Evolutionary conservation across 1,140 invertebrate species (phyloP).

Genomic region (Sweltsa coloradensis): DNA sequence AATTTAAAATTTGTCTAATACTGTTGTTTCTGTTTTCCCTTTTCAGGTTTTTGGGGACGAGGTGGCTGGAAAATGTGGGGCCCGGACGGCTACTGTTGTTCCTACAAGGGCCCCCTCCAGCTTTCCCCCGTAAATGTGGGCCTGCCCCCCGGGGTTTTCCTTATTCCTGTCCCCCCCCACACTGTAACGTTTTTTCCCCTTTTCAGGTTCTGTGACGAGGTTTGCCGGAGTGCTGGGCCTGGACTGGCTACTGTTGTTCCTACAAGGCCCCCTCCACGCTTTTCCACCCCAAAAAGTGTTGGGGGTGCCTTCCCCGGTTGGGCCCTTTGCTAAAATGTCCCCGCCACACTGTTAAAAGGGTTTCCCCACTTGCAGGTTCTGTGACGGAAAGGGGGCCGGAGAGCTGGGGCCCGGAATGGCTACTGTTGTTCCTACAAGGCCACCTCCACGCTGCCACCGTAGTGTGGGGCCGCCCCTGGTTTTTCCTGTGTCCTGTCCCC

Average conservation of each 20-base stretch:
- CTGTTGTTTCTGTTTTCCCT: too few relatives aligned
- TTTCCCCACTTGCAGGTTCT: constrained; percentile 9
- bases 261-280: constrained; percentile 81
- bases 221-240: constrained; percentile 76
- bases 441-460: constrained; percentile 83
- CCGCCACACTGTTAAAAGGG: too few relatives aligned
- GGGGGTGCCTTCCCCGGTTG: too few relatives aligned
- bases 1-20: too few relatives aligned
- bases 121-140: constrained; percentile 73
- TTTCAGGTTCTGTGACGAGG: constrained; percentile 12
- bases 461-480: constrained; percentile 78
- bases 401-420: constrained; percentile 95
- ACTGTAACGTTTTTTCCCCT: too few relatives aligned
- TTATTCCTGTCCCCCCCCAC: constrained; percentile 58
- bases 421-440: constrained; percentile 83
- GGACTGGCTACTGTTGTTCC: constrained; percentile 92
- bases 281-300: too few relatives aligned
- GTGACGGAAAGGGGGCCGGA: constrained; percentile 34
- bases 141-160: constrained; percentile 72
- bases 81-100: constrained; percentile 92
- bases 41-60: constrained; percentile 12
- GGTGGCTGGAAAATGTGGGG: constrained; percentile 68
- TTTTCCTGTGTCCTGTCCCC: constrained; percentile 73
- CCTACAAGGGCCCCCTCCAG: constrained; percentile 81
- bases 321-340: too few relatives aligned